Evolutionary conservation across 2,113 vertebrate genomes (phyloP), one percentile per base, ranked within the genome.

Genomic region (Sterrhoptilus dennistouni): DNA sequence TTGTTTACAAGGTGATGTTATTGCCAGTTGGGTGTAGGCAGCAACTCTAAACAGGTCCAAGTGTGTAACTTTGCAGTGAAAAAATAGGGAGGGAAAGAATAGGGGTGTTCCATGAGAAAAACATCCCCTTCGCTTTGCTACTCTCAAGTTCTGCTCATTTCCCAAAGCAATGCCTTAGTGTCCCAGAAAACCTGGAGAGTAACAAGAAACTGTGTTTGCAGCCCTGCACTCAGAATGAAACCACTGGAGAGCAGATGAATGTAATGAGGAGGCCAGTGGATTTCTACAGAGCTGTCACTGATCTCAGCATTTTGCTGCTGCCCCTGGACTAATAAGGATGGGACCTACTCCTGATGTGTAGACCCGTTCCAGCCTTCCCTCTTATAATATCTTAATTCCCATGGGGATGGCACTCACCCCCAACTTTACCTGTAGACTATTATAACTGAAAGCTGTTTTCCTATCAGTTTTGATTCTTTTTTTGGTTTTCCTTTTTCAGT

Each of bases 381-480:
- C 12, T 56, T 50, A 20, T 6, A 23, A 6, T 33, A 18, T 53
- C 63, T 65, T 86, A n/a, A 61, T 74, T 83, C 20, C 15, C 21
- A 24, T 2, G 6, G 23, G 9, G 12, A 61, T 45, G 59, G 7
- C 6, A 70, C 16, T 7, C 10, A 40, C 1, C 1, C 19, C 22
- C 29, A 50, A 13, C 14, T 65, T 83, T 28, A 24, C 8, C 59
- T 70, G 65, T 35, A 78, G 11, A 74, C 38, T 25, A 59, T 7
- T 17, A 9, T 35, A 45, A 42, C 6, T 33, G 25, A 49, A 79
- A 90, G 3, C 23, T 44, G 4, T 24, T 69, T 95, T 77, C 22
- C 20, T 64, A 40, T 36, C 0, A 8, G 8, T 45, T 72, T 42
- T 29, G 3, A 2, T 4, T 21, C n/a, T 38, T 25, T 24, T 5